Base-by-base conservation (phyloP, 2,113 vertebrate species). In the Macquaria ambigua region DNA sequence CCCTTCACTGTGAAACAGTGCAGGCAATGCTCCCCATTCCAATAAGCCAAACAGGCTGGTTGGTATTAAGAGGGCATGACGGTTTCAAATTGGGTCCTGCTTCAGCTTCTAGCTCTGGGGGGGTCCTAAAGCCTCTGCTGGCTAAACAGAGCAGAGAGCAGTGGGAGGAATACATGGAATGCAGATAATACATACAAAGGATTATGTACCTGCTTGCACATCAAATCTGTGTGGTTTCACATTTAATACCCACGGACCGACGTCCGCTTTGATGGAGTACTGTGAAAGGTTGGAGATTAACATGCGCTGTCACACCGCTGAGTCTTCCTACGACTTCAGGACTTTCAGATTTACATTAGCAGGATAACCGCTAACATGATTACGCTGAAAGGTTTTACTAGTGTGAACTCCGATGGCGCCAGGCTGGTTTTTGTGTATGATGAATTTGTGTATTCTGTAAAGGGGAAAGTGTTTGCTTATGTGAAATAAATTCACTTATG, bases 131-230 rank as follows among this genome's bases (percentile, higher is more conserved):
- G 87, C 91, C 84, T 85, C 77, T 66, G 84, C 88, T 87, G 74
- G 79, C 80, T 80, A 77, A 90, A 88, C 85, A 89, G 83, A 85
- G 83, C 74, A 52, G 79, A 68, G 68, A 89, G 63, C 72, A 53
- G 79, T 78, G 78, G 84, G 89, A 90, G 77, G 83, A 93, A 89
- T 81, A 94, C 79, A 37, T 81, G 89, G 89, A 92, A 93, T 94
- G 91, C 86, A 93, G 89, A 92, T 90, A 92, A 87, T 83, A 88
- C 90, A 92, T 73, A 94, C 88, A 89, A 90, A 93, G 77, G 86
- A 93, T 90, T 92, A 91, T 75, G 79, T 90, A 92, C 85, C 86
- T 91, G 89, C 84, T 82, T 87, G 84, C 87, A 83, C 87, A 87
- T 92, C 85, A 76, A 50, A 87, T 90, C 86, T 85, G 73, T 63